Conservation (phyloP, 2,888 invertebrate species). For the Miltochrista miniata region DNA sequence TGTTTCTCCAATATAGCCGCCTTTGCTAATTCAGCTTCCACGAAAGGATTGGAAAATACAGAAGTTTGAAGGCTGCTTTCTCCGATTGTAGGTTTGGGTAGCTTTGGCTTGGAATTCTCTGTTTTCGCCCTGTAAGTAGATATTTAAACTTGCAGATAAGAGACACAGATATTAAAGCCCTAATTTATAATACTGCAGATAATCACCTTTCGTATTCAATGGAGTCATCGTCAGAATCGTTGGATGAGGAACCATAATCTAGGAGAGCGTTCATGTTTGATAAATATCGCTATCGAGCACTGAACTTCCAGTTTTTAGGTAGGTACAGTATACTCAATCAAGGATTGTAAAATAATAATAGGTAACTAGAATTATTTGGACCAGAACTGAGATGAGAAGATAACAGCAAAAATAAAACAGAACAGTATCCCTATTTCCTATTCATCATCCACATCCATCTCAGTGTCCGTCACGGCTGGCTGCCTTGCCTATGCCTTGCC, state of each 20-base stretch:
- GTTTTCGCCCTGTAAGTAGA: conserved; percentile 38
- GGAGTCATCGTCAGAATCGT: conserved; percentile 77
- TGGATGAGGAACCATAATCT: conserved; percentile 84
- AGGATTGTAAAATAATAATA: no score
- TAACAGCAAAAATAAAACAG: no score
- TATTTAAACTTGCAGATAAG: neutral
- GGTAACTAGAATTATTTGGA: no score
- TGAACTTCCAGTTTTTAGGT: no score
- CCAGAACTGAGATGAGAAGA: no score
- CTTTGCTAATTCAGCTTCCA: conserved; percentile 93
- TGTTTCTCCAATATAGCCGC: conserved; percentile 94
- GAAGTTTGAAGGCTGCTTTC: conserved; percentile 85
- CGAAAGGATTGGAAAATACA: conserved; percentile 94
- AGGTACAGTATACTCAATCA: no score
- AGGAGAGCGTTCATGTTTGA: conserved; percentile 85
- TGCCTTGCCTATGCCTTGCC: no score
- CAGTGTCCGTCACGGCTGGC: no score
- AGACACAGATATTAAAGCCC: neutral
- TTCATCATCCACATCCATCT: no score
- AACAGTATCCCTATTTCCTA: no score
- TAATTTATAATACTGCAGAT: neutral
- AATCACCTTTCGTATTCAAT: conserved; percentile 64
- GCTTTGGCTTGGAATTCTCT: conserved; percentile 63
- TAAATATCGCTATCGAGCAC: neutral
- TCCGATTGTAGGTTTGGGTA: conserved; percentile 86